A percentile compares a stretch with the other conserved stretches of the same genome.
Evolutionary conservation across 2,113 vertebrate genomes (phyloP).

Genomic region (Oncorhynchus keta): DNA sequence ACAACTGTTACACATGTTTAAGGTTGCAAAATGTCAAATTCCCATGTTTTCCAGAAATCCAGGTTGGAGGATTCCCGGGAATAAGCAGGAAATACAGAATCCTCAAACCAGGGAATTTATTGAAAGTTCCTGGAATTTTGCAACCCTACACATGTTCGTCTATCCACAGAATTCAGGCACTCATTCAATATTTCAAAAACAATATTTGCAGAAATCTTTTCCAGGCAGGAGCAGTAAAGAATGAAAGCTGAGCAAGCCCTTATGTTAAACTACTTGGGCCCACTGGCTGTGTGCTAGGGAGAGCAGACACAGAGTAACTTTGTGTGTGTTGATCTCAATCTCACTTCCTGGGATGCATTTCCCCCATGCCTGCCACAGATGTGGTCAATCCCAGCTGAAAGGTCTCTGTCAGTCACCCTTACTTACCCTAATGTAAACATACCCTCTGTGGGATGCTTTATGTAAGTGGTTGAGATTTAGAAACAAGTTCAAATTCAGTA

Average conservation of each 20-base stretch:
- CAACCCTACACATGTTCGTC: background rate
- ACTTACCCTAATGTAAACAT: slow-evolving; percentile 7
- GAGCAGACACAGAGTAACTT: slow-evolving; percentile 60
- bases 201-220: background rate
- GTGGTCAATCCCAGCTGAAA: slow-evolving; percentile 30
- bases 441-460: background rate
- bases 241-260: slow-evolving; percentile 35
- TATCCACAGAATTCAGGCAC: background rate
- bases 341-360: slow-evolving; percentile 60
- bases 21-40: too few relatives aligned
- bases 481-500: too few relatives aligned
- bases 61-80: too few relatives aligned
- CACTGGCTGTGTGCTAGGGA: slow-evolving; percentile 27
- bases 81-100: too few relatives aligned
- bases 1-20: background rate
- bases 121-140: too few relatives aligned
- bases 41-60: too few relatives aligned
- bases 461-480: background rate
- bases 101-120: too few relatives aligned
- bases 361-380: slow-evolving; percentile 52
- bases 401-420: slow-evolving; percentile 26
- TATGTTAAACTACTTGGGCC: slow-evolving; percentile 20
- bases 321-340: slow-evolving; percentile 63
- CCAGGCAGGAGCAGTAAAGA: slow-evolving; percentile 19
- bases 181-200: background rate